phyloP scores from a whole-genome alignment of 2,797 vertebrate genomes.

The Graptemys geographica region DNA sequence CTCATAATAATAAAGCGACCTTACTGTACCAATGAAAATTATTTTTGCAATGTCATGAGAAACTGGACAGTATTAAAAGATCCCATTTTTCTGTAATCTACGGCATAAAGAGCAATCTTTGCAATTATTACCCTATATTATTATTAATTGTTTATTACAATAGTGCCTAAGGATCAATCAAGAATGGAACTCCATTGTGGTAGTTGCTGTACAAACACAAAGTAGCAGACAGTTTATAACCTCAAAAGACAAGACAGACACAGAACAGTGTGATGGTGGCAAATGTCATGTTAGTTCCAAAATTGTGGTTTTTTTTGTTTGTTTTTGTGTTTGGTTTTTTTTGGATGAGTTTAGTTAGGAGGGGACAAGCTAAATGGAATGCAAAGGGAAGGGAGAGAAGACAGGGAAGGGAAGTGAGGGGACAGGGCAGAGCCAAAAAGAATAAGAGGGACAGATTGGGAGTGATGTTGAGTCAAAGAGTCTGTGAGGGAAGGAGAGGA shows the following conservation, averaged over 20 bases:
- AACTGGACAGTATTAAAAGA: too few species aligned
- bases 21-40: too few species aligned
- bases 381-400: background rate
- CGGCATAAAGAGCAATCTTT: background rate
- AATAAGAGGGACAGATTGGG: background rate
- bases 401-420: too few species aligned
- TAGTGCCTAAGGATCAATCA: background rate
- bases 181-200: background rate
- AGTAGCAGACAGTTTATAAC: background rate
- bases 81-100: background rate
- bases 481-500: background rate
- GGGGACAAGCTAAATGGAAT: background rate
- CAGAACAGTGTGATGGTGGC: background rate
- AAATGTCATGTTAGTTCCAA: background rate
- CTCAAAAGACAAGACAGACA: background rate
- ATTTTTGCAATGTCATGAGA: too few species aligned
- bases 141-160: background rate
- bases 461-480: background rate
- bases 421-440: background rate
- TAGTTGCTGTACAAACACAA: background rate
- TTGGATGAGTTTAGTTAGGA: background rate
- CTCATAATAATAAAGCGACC: too few species aligned
- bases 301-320: too few species aligned
- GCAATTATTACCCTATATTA: background rate
- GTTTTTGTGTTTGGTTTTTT: too few species aligned